Base-by-base conservation (phyloP, 2,113 vertebrate species). In the Megaptera novaeangliae region DNA sequence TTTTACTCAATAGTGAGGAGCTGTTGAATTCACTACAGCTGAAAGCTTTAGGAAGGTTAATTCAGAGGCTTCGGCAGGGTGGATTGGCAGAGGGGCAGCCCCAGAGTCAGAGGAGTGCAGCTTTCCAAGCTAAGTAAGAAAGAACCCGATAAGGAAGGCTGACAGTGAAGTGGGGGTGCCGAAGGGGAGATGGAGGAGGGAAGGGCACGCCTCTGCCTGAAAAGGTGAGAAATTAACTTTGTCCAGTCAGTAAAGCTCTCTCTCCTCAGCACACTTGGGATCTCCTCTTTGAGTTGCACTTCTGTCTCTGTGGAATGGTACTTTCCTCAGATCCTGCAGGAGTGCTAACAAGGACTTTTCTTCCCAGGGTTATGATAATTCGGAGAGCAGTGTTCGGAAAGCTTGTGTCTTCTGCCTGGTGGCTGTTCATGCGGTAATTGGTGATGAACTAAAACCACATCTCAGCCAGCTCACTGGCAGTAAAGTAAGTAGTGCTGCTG, bases 381-480 rank as follows among this genome's bases (percentile, higher is more conserved):
- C 99, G 36, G 99, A 99, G 98, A 99, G 99, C 99, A 99, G 99
- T 7, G 99, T 99, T 97, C 99, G 99, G 94, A 99, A 99, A 98
- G 99, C 99, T 13, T 99, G 99, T 44, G 99, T 99, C 93, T 99
- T 99, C 99, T 99, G 99, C 98, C 99, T 99, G 91, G 99, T 99
- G 98, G 99, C 99, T 97, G 99, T 99, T 98, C 99, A 99, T 96
- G 98, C 99, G 12, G 99, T 99, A 97, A 99, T 99, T 75, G 99
- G 99, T 64, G 99, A 99, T 97, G 99, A 99, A 83, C 99, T 99
- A 68, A 99, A 99, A 98, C 99, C 99, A 0, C 99, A 99, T 98
- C 99, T 99, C 98, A 99, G 99, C 98, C 99, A 99, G 94, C 99
- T 99, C 98, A 99, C 99, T 97, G 99, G 99, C 99, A 99, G 99